Evolutionary conservation across 2,113 vertebrate species (phyloP).

Genomic region (Cyanoramphus novaezelandiae): DNA sequence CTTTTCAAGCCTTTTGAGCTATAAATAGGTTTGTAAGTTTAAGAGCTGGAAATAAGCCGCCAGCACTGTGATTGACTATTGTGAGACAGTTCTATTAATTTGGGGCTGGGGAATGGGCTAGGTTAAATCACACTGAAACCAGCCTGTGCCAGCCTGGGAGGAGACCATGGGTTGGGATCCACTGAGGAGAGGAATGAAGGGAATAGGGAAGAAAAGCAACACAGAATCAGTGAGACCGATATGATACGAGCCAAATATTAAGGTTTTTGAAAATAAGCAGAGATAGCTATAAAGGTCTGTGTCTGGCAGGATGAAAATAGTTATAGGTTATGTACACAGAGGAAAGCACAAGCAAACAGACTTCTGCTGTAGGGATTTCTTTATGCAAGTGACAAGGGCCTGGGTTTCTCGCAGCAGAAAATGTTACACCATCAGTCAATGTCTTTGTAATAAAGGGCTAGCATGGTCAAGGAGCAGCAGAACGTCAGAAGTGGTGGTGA

Average conservation of each 20-base stretch:
- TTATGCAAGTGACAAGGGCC: not conserved
- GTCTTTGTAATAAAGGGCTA: not conserved
- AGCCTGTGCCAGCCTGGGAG: not conserved
- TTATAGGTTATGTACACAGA: not conserved
- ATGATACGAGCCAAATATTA: not conserved
- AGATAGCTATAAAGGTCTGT: not conserved
- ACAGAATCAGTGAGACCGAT: not conserved
- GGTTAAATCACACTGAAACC: not conserved
- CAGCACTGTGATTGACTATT: not conserved
- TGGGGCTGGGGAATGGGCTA: not conserved
- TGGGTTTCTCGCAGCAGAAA: not conserved
- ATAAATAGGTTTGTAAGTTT: slow-evolving; percentile 29
- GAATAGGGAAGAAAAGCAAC: not conserved
- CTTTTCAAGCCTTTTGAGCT: not conserved
- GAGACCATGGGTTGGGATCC: not conserved
- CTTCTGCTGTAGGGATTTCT: not conserved
- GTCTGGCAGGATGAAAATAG: slow-evolving; percentile 4
- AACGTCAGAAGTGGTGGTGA: not conserved
- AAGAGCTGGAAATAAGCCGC: slow-evolving; percentile 31
- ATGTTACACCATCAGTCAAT: not conserved
- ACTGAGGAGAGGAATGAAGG: not conserved
- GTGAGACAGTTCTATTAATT: not conserved
- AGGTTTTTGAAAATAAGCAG: slow-evolving; percentile 32
- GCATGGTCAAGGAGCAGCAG: not conserved
- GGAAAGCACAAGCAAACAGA: not conserved